Conservation (phyloP, 2,113 vertebrate species). For the Vidua macroura region DNA sequence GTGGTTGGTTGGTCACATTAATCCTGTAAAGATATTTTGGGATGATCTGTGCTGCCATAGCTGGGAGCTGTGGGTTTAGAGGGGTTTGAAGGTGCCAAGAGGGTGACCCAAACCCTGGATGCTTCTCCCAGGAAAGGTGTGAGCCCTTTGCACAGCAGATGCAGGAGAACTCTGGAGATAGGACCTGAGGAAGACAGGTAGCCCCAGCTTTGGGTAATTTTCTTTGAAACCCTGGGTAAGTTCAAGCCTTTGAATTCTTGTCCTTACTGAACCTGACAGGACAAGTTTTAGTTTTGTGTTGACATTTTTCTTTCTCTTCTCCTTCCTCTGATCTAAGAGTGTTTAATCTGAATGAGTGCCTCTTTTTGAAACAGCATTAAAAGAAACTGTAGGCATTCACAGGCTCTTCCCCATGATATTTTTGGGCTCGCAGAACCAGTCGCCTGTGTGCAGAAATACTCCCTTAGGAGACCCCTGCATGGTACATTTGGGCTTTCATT, state of each 20-base stretch:
- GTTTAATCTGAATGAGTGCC: not conserved
- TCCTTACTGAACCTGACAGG: not conserved
- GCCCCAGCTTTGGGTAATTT: not conserved
- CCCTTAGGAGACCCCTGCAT: not conserved
- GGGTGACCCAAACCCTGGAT: not conserved
- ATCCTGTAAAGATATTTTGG: not conserved
- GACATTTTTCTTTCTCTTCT: not conserved
- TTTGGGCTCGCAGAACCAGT: not conserved
- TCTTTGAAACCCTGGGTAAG: not conserved
- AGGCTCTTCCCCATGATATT: not conserved
- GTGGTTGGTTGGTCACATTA: rapidly evolving
- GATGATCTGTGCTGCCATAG: not conserved
- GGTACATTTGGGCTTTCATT: rapidly evolving
- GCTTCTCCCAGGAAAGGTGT: not conserved
- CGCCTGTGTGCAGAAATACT: not conserved
- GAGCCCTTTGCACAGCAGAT: not conserved
- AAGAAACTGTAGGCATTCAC: not conserved
- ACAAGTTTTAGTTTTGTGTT: not conserved
- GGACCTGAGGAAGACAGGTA: not conserved
- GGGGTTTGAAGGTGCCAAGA: not conserved
- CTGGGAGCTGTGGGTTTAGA: not conserved
- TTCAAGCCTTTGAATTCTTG: not conserved
- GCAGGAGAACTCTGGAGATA: not conserved
- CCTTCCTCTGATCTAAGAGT: not conserved
- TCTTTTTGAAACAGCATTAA: not conserved